Evolutionary conservation across 2,113 vertebrate species (phyloP), one percentile per base, ranked within the genome.

Genomic region (Leucosticte australis): DNA sequence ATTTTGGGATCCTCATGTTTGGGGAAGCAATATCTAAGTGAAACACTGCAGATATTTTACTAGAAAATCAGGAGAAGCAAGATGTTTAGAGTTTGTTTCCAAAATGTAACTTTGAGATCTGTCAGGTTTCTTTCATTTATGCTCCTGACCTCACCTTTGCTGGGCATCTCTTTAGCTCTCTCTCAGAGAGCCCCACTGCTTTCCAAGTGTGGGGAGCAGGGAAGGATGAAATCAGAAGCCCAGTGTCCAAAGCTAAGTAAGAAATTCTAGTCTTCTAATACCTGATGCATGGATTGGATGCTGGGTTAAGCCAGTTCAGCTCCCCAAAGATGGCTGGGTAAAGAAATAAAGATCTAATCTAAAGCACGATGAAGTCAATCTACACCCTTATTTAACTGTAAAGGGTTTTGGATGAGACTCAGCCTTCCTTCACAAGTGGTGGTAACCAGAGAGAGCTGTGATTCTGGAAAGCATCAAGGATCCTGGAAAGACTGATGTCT

Each of bases 21-120:
- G 35, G 47, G 56, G 64, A 92, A 92, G 75, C 1, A 27, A 67
- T 85, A 85, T 49, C 63, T 35, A 78, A 83, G 71, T 46, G 64
- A 83, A 85, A 85, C 35, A 65, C 47, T 89, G 70, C 57, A 94
- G 84, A 47, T 74, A 95, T 80, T 92, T 93, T 86, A 47, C 47
- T 70, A 22, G n/a, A 52, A 85, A 83, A 83, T n/a, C 47, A 57
- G 59, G 47, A 65, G 33, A 77, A 82, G 31, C 6, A 77, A 83
- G 33, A 35, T 64, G 13, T 42, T 85, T 70, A 63, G 75, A 59
- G 35, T 60, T 88, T 59, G 9, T 88, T 90, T 80, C n/a, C 41
- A 39, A 21, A 7, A n/a, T 24, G 6, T 4, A 24, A 53, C 50
- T 80, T 80, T 44, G n/a, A 80, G 33, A 37, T 63, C 52, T 23